These are phyloP conservation scores for Tromatobia lineatoria DNA, from an alignment of 2,888 invertebrate species.

Conservation along the genomic window DNA sequence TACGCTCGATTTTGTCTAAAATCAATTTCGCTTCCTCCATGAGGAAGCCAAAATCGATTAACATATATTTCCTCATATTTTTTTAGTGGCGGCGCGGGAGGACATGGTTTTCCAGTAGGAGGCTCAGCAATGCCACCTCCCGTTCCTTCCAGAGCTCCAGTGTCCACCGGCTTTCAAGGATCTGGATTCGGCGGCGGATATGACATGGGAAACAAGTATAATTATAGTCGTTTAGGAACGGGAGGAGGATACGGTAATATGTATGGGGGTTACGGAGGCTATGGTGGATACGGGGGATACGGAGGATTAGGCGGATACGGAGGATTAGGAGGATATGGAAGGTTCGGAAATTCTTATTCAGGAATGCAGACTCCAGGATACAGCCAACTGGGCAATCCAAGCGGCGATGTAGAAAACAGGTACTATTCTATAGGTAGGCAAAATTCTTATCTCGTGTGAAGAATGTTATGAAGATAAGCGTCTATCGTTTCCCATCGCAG, in stretches of 20 bases:
- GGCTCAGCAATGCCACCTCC: slow-evolving; percentile 75
- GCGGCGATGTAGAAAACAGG: slow-evolving; percentile 89
- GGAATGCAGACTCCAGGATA: slow-evolving; percentile 76
- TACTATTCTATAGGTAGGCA: slow-evolving; percentile 72
- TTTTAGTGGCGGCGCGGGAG: not conserved
- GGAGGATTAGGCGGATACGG: slow-evolving; percentile 79
- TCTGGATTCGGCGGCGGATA: slow-evolving; percentile 59
- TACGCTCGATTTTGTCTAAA: too few species aligned
- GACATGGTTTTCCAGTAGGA: slow-evolving; percentile 16
- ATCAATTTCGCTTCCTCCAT: too few species aligned
- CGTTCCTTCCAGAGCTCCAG: slow-evolving; percentile 77
- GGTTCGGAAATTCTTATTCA: slow-evolving; percentile 85
- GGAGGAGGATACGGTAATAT: slow-evolving; percentile 79
- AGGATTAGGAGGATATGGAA: slow-evolving; percentile 77
- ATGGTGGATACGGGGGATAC: slow-evolving; percentile 80
- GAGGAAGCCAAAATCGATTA: not conserved
- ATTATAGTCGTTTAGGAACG: slow-evolving; percentile 52
- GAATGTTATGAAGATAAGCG: slow-evolving; percentile 10
- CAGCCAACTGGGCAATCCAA: slow-evolving; percentile 74
- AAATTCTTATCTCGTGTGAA: slow-evolving; percentile 4
- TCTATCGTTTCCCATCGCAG: slow-evolving; percentile 83
- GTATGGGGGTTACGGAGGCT: slow-evolving; percentile 80
- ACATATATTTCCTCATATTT: not conserved
- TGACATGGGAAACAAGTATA: slow-evolving; percentile 72
- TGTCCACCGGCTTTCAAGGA: slow-evolving; percentile 71